phyloP scores from a whole-genome alignment of 30 jellyfish, hydroid and myxozoan genomes.

The Hydra vulgaris region DNA sequence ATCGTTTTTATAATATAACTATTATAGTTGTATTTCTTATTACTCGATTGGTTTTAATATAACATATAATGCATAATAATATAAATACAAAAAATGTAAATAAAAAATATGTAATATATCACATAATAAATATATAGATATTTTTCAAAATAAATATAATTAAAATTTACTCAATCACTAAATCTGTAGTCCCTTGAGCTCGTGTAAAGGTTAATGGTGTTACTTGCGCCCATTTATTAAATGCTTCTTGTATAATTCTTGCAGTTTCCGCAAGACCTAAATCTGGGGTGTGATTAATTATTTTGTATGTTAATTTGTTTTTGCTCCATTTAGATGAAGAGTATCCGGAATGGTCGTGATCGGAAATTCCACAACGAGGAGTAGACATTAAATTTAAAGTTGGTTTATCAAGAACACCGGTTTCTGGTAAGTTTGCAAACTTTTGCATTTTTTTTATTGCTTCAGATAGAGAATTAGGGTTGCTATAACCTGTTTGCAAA shows the following conservation, averaged over 20 bases:
- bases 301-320: slow-evolving; percentile 7
- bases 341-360: slow-evolving; percentile 33
- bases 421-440: slow-evolving; percentile 57
- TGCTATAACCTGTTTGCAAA: neutral
- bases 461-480: neutral
- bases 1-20: too few relatives aligned
- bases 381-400: slow-evolving; percentile 50
- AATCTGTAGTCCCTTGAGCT: neutral
- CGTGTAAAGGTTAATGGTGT: slow-evolving; percentile 44
- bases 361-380: slow-evolving; percentile 86
- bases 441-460: slow-evolving; percentile 55
- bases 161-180: slow-evolving; percentile 14
- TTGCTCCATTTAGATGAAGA: slow-evolving; percentile 14
- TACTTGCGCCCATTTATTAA: slow-evolving; percentile 55
- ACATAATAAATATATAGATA: too few relatives aligned
- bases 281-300: slow-evolving; percentile 21
- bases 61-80: too few relatives aligned
- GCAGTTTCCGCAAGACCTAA: slow-evolving; percentile 9
- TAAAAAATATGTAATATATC: neutral
- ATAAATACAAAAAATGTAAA: too few relatives aligned
- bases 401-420: slow-evolving; percentile 61
- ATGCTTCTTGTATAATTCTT: slow-evolving; percentile 38
- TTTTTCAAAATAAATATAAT: too few relatives aligned
- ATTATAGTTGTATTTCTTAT: too few relatives aligned
- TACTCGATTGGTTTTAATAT: too few relatives aligned